phyloP scores from a whole-genome alignment of 2,113 vertebrate genomes.

The Tetrax tetrax region DNA sequence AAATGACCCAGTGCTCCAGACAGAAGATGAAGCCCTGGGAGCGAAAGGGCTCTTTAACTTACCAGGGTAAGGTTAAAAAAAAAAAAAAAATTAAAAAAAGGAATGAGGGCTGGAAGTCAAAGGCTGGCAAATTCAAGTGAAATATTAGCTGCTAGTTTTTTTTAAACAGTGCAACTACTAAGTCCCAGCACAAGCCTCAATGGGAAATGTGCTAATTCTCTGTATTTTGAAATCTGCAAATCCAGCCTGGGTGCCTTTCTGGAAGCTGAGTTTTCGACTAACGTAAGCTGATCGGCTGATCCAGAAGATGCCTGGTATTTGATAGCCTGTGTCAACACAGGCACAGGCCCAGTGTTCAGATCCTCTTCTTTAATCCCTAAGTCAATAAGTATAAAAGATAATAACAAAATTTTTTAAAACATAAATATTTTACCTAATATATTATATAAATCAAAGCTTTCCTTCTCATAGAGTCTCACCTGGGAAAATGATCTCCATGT shows the following conservation, averaged over 20 bases:
- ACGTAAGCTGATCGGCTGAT: background rate
- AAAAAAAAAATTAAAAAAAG: background rate
- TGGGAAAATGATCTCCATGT: background rate
- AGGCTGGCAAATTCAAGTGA: background rate
- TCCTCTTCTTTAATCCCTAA: background rate
- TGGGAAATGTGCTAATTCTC: background rate
- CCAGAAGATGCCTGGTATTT: background rate
- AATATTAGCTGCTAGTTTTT: background rate
- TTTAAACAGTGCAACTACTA: background rate
- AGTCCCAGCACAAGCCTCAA: background rate
- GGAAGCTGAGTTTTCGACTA: background rate
- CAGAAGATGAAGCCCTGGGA: background rate
- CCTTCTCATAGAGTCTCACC: background rate
- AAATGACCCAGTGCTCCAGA: background rate
- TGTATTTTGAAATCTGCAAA: background rate
- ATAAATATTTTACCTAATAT: background rate
- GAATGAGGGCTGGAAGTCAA: background rate
- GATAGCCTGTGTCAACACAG: background rate
- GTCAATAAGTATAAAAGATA: background rate
- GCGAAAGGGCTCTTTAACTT: background rate
- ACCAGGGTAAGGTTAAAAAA: background rate
- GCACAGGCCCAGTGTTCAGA: background rate
- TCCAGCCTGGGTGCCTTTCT: background rate
- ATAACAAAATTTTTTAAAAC: background rate
- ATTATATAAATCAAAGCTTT: background rate